Conservation (phyloP, 2,888 invertebrate species). For the Agriopis aurantiaria region DNA sequence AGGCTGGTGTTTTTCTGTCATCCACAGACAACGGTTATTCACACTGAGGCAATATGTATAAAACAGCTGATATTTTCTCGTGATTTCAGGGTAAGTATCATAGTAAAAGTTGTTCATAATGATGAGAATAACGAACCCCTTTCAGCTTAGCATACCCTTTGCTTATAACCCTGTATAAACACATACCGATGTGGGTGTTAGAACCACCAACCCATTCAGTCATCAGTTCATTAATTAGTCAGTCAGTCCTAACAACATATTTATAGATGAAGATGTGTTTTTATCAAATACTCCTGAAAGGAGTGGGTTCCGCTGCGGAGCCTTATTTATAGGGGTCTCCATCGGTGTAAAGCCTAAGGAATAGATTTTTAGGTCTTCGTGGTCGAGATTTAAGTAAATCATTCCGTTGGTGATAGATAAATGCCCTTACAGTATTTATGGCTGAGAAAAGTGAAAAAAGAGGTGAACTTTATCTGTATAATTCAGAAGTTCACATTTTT, state of each 20-base stretch:
- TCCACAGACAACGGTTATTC: too few species aligned
- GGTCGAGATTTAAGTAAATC: slow-evolving; percentile 22
- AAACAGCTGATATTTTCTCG: too few species aligned
- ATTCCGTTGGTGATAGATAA: slow-evolving; percentile 21
- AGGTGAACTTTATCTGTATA: background rate
- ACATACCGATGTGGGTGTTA: too few species aligned
- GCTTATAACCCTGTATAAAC: too few species aligned
- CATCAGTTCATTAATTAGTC: background rate
- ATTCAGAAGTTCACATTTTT: background rate
- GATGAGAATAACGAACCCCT: too few species aligned
- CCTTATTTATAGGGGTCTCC: slow-evolving; percentile 20
- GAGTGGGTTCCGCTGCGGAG: slow-evolving; percentile 10
- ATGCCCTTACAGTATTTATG: slow-evolving; percentile 15
- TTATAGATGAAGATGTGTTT: background rate
- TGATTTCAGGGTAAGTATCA: too few species aligned
- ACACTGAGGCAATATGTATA: too few species aligned
- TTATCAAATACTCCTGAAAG: slow-evolving; percentile 1
- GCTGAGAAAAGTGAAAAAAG: slow-evolving; percentile 1
- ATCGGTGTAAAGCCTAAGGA: slow-evolving; percentile 9
- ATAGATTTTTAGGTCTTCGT: slow-evolving; percentile 19
- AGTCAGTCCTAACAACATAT: background rate
- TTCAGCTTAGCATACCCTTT: too few species aligned
- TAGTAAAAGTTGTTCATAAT: too few species aligned
- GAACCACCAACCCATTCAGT: too few species aligned
- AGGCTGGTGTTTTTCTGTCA: too few species aligned